phyloP scores from a whole-genome alignment of 2,797 vertebrate genomes.

The Taenioides sp. region DNA sequence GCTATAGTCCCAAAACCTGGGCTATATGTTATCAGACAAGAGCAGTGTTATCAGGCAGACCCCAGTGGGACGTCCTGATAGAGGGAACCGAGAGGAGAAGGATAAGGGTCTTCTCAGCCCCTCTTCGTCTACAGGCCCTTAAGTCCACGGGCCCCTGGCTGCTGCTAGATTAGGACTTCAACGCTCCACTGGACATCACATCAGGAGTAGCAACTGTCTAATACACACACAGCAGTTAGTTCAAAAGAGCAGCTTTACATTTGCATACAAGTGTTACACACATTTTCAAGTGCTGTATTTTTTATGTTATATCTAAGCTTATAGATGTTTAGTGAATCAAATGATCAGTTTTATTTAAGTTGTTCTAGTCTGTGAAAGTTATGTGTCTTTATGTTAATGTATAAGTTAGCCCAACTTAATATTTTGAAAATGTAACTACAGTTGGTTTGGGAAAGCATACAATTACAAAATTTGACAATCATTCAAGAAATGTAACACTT shows the following conservation, averaged over 20 bases:
- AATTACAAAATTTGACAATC: background rate
- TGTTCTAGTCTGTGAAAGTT: background rate
- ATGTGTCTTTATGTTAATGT: background rate
- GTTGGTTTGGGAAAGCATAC: background rate
- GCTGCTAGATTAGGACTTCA: slow-evolving; percentile 39
- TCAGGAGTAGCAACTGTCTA: slow-evolving; percentile 28
- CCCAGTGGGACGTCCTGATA: slow-evolving; percentile 68
- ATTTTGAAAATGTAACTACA: background rate
- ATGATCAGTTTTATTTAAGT: background rate
- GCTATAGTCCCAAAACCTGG: slow-evolving; percentile 39
- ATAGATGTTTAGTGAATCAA: background rate
- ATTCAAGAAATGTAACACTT: too few relatives aligned
- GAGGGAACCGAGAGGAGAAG: slow-evolving; percentile 52
- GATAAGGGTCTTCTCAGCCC: slow-evolving; percentile 65
- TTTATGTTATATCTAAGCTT: background rate
- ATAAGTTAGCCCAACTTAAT: background rate
- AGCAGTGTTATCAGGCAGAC: slow-evolving; percentile 63
- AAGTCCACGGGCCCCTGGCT: slow-evolving; percentile 33
- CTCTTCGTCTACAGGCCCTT: slow-evolving; percentile 51
- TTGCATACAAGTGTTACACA: background rate
- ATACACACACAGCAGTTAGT: slow-evolving; percentile 42
- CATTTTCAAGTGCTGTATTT: background rate
- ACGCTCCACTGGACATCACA: slow-evolving; percentile 28
- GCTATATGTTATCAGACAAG: slow-evolving; percentile 19
- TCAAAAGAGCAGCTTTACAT: slow-evolving; percentile 1